These are phyloP conservation scores for Pristionchus japonicus DNA, from an alignment of 2,888 invertebrate species.

Conservation along the genomic window DNA sequence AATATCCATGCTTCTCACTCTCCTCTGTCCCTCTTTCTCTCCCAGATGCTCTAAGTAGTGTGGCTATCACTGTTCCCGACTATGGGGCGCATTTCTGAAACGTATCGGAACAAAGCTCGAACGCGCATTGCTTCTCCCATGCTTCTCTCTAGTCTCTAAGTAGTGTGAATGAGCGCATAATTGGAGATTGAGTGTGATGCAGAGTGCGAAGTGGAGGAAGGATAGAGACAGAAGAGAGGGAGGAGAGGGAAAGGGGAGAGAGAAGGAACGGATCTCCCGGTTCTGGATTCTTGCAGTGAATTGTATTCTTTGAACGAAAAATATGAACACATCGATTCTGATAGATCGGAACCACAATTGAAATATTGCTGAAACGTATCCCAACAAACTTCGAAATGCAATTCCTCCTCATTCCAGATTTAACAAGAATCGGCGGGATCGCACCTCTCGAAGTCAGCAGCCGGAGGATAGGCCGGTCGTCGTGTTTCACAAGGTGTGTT, in stretches of 20 bases:
- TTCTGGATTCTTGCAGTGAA: not conserved
- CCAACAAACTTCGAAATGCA: not conserved
- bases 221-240: not conserved
- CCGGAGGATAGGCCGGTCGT: conserved; percentile 68
- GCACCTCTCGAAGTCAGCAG: not conserved
- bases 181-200: conserved; percentile 11
- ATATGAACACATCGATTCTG: not conserved
- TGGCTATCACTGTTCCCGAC: no score
- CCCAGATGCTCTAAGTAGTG: not conserved
- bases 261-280: not conserved
- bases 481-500: conserved; percentile 70
- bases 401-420: conserved; percentile 50
- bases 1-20: no score
- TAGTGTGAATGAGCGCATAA: conserved; percentile 29
- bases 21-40: not conserved
- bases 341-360: not conserved
- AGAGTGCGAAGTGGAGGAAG: not conserved
- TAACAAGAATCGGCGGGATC: conserved; percentile 57
- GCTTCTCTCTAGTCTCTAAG: not conserved
- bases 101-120: no score
- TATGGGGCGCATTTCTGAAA: no score
- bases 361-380: not conserved
- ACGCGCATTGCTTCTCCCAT: no score
- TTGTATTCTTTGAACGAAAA: not conserved
- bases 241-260: not conserved